Evolutionary conservation across 2,797 vertebrate genomes (phyloP).

Genomic region (Lacerta agilis): DNA sequence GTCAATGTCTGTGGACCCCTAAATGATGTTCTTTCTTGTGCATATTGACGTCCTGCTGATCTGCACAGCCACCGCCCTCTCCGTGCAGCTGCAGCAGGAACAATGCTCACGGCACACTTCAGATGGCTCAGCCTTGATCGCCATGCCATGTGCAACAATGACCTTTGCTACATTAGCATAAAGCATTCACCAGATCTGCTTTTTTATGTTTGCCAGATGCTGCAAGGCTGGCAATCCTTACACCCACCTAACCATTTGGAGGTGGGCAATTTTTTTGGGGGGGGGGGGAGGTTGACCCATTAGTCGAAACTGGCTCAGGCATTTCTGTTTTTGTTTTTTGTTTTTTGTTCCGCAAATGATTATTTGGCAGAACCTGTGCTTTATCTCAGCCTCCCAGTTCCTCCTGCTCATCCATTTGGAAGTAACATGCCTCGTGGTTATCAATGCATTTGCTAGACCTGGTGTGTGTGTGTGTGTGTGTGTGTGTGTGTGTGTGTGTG

Average conservation of each 20-base stretch:
- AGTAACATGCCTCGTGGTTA: conserved; percentile 53
- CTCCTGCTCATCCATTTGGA: conserved; percentile 46
- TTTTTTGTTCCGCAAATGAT: conserved; percentile 34
- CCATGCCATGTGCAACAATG: conserved; percentile 19
- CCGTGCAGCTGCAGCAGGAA: not conserved
- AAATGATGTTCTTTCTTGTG: too few relatives aligned
- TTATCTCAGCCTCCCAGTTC: conserved; percentile 49
- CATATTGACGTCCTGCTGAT: not conserved
- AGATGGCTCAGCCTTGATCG: not conserved
- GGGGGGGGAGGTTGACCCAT: not conserved
- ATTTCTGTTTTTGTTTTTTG: too few relatives aligned
- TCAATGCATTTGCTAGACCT: conserved; percentile 47
- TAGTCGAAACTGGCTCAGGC: not conserved
- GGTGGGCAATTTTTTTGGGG: too few relatives aligned
- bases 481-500: too few relatives aligned
- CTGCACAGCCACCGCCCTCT: not conserved
- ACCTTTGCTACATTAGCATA: conserved; percentile 20
- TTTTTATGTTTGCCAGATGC: conserved; percentile 19
- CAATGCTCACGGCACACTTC: not conserved
- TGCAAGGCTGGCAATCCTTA: conserved; percentile 2
- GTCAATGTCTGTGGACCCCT: not conserved
- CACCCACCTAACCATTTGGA: conserved; percentile 22
- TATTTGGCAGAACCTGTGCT: conserved; percentile 36
- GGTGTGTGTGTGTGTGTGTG: too few relatives aligned
- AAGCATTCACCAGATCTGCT: not conserved